Evolutionary conservation across 2,888 invertebrate species (phyloP), one percentile per base, ranked within the genome.

Genomic region (Anoplius nigerrimus): DNA sequence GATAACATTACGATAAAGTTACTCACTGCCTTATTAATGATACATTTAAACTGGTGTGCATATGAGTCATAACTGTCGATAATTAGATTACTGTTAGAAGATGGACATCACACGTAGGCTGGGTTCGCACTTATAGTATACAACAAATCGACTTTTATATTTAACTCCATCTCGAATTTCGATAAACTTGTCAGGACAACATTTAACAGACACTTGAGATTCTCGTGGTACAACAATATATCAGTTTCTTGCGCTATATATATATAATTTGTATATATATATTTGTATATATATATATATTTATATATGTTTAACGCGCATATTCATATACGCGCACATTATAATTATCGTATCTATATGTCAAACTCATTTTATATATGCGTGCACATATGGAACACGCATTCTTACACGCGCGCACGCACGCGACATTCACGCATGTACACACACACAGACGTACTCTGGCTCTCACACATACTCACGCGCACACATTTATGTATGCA

Each of bases 181-280:
- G 61, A 67, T 69, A 75, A 66, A 77, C 74, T 70, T 71, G 54
- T 71, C 66, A 58, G 79, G 76, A 79, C 79, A 79, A 82, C 76
- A 79, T 77, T 71, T 75, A 80, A 81, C 79, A 82, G 76, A 86
- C 78, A 85, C 78, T 82, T 85, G 87, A 88, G 87, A 88, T 87
- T 87, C 87, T 79, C 77, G 81, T 79, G 74, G 71, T 79, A 78
- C 70, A 73, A 64, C 64, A 73, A 65, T 69, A 70, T 74, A 69
- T 75, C 75, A 69, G 63, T 71, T 87, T 87, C 86, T 79, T 78
- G 81, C 78, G 74, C 70, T 79, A 78, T 71, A 63, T 65, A 71
- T 63, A 73, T 81, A 73, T 74, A 78, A 74, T 72, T 76, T 77
- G 72, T 79, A 78, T 65, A 73, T 73, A 72, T 68, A 74, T 65